Base-by-base conservation (phyloP, 2,888 invertebrate species). In the Diadromus collaris region DNA sequence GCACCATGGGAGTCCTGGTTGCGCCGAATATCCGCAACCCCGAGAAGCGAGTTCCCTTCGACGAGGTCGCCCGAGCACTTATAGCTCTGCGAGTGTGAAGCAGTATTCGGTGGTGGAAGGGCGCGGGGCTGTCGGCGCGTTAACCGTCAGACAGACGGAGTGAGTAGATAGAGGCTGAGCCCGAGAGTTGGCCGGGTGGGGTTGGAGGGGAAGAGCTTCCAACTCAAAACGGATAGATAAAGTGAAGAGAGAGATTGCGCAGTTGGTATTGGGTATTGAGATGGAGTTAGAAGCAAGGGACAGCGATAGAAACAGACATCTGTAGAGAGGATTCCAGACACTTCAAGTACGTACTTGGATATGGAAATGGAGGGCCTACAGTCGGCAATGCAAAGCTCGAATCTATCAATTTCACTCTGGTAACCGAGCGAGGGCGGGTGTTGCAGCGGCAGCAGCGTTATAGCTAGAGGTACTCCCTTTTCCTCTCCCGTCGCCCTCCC, bases 381-480 rank as follows among this genome's bases (percentile, higher is more conserved):
- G 82, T 81, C 77, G 78, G 82, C 82, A 87, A 86, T 84, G 85
- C 84, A 83, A 87, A 85, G 85, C 88, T 86, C 85, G 87, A 88
- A 88, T 89, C 87, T 88, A 88, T 89, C 89, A 88, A 89, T 88
- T 88, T 89, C 87, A 86, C 86, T 87, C 81, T 71, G 80, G 82
- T 74, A 82, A 67, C 54, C 61, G 79, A 61, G 32, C 61, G 80
- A 27, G 32, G 10, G 56, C 27, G 48, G 61, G 68, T 75, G 79
- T 64, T 80, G 82, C 73, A 79, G 76, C 79, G 73, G 32, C 48
- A 70, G 81, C 10, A 24, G 56, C 24, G 68, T 60, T 48, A 29
- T 29, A 68, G 32, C 32, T 65, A 24, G 34, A 34, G 58, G 10
- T 48, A 60, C 46, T 60, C 38, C 38, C 38, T 38, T 38, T 38